phyloP scores from a whole-genome alignment of 2,888 invertebrate species.

The Portevinia maculata region DNA sequence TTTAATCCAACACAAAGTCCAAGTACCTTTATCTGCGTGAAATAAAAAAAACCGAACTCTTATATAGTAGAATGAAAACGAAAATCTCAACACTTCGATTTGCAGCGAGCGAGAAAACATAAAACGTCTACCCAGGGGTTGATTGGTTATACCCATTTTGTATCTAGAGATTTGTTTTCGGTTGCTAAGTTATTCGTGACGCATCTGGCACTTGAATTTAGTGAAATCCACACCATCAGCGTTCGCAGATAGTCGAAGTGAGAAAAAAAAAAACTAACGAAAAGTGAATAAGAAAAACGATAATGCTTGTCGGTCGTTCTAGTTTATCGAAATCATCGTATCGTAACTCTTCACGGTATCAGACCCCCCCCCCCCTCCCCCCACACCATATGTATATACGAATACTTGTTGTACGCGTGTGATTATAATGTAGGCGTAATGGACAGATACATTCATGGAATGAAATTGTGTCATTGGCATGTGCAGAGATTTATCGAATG shows the following conservation, averaged over 20 bases:
- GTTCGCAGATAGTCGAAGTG: slow-evolving; percentile 18
- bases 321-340: slow-evolving; percentile 43
- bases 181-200: slow-evolving; percentile 56
- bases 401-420: slow-evolving; percentile 13
- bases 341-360: slow-evolving; percentile 51
- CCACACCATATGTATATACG: no score
- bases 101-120: slow-evolving; percentile 3
- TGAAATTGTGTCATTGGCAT: slow-evolving; percentile 65
- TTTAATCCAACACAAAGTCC: no score
- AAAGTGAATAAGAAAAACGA: slow-evolving; percentile 2
- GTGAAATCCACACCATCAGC: slow-evolving; percentile 45
- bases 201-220: slow-evolving; percentile 63
- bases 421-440: slow-evolving; percentile 41
- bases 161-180: slow-evolving; percentile 28
- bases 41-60: slow-evolving; percentile 5
- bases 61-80: slow-evolving; percentile 22
- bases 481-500: slow-evolving; percentile 55
- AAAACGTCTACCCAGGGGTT: slow-evolving; percentile 7
- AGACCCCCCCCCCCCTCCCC: background rate
- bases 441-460: slow-evolving; percentile 6
- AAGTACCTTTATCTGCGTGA: background rate
- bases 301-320: slow-evolving; percentile 39
- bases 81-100: slow-evolving; percentile 16
- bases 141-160: background rate
- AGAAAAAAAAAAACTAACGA: slow-evolving; percentile 27